Conservation (phyloP, 2,797 vertebrate species). For the Eulemur albifrons region DNA sequence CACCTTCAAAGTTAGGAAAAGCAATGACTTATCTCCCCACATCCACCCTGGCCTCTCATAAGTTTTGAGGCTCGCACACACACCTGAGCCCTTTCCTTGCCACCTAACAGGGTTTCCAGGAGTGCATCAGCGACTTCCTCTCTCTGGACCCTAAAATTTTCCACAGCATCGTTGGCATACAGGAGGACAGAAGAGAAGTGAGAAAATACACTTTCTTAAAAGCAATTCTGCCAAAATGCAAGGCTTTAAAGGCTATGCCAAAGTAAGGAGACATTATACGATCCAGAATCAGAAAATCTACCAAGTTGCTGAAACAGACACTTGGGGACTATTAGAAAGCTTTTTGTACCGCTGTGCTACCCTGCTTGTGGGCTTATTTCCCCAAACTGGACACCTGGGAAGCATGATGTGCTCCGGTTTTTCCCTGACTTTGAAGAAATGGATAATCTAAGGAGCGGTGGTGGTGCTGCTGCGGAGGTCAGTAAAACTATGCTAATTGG, state of each 20-base stretch:
- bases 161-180: background rate
- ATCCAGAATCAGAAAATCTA: conserved; percentile 10
- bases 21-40: background rate
- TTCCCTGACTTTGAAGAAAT: conserved; percentile 69
- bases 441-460: conserved; percentile 70
- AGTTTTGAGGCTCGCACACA: background rate
- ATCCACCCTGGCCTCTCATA: background rate
- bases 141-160: conserved; percentile 10
- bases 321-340: background rate
- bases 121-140: background rate
- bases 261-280: background rate
- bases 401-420: conserved; percentile 60
- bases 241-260: conserved; percentile 12
- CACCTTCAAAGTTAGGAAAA: background rate
- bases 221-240: conserved; percentile 44
- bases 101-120: conserved; percentile 28
- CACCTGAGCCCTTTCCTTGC: background rate
- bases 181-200: background rate
- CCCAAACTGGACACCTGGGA: conserved; percentile 39
- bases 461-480: conserved; percentile 74
- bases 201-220: conserved; percentile 47
- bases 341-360: background rate
- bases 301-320: background rate
- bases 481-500: conserved; percentile 84
- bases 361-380: background rate